Base-by-base conservation (phyloP, 37 sponge, comb jelly and placozoan species). In the Agelas oroides region DNA sequence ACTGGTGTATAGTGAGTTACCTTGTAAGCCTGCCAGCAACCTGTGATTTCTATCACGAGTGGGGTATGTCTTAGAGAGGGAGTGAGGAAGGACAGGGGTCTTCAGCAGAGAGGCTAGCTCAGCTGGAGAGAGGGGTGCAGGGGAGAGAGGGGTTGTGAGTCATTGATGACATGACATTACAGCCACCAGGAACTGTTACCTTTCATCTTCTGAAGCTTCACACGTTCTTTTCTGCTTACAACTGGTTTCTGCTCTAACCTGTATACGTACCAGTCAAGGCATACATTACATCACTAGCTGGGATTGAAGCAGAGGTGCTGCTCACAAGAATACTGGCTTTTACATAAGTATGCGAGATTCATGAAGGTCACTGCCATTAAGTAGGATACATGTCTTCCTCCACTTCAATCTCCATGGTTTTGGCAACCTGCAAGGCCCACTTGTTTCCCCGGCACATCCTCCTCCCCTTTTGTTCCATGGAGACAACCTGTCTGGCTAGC, bases 341-440 rank as follows among this genome's bases (percentile, higher is more conserved):
- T n/a, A n/a, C n/a, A n/a, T n/a, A n/a, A n/a, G n/a, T n/a, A n/a
- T n/a, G n/a, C n/a, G n/a, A n/a, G n/a, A n/a, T n/a, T n/a, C n/a
- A n/a, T n/a, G n/a, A n/a, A n/a, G n/a, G n/a, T n/a, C n/a, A n/a
- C n/a, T n/a, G 8, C 46, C 46, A 46, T 66, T 18, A 38, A 0
- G 15, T 33, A 72, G 55, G 84, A 84, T 84, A 84, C 84, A 84
- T 16, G 27, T 64, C 66, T 25, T 95, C 90, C 24, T 92, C 93
- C 27, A 95, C 56, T 24, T 82, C 83, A n/a, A 95, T 76, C 12
- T 92, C 95, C 95, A 95, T 68, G 20, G 87, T 90, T 31, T 86
- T 73, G 25, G 95, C 93, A 20, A 90, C 59, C 64, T 80, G 53
- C 16, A 54, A 16, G 37, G 92, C 40, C 95, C 95, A 95, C 18